Conservation (phyloP, 2,113 vertebrate species). For the Orcinus orca region DNA sequence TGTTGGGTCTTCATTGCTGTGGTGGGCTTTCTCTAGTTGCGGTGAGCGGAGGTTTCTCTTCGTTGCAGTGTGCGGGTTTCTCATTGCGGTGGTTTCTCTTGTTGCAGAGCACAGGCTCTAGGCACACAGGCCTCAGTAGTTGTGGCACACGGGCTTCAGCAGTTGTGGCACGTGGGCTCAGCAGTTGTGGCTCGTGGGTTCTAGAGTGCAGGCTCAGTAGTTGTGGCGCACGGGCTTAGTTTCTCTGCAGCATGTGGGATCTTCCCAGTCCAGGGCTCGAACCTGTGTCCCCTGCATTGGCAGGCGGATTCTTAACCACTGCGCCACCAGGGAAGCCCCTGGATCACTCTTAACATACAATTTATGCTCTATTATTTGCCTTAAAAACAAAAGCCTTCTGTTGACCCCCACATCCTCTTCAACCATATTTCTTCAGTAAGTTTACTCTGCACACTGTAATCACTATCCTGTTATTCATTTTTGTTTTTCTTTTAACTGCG, state of each 20-base stretch:
- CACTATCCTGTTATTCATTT: background rate
- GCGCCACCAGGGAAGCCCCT: background rate
- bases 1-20: too few relatives aligned
- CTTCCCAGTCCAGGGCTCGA: background rate
- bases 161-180: too few relatives aligned
- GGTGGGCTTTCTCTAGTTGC: too few relatives aligned
- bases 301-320: background rate
- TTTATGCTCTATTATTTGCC: background rate
- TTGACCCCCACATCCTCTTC: background rate
- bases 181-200: too few relatives aligned
- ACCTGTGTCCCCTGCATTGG: background rate
- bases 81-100: too few relatives aligned
- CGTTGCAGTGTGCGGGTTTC: too few relatives aligned
- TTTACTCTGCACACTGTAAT: background rate
- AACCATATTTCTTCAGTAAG: background rate
- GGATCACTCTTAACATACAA: background rate
- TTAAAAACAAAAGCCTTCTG: background rate
- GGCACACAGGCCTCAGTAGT: too few relatives aligned
- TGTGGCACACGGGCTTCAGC: too few relatives aligned
- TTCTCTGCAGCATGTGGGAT: background rate
- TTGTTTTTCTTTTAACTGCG: background rate
- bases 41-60: too few relatives aligned
- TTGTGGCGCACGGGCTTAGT: too few relatives aligned
- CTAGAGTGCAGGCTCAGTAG: too few relatives aligned
- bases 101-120: too few relatives aligned